A percentile compares a stretch with the other conserved stretches of the same genome.
phyloP scores from a whole-genome alignment of 2,797 vertebrate genomes.

The Halcyon smyrnensis region DNA sequence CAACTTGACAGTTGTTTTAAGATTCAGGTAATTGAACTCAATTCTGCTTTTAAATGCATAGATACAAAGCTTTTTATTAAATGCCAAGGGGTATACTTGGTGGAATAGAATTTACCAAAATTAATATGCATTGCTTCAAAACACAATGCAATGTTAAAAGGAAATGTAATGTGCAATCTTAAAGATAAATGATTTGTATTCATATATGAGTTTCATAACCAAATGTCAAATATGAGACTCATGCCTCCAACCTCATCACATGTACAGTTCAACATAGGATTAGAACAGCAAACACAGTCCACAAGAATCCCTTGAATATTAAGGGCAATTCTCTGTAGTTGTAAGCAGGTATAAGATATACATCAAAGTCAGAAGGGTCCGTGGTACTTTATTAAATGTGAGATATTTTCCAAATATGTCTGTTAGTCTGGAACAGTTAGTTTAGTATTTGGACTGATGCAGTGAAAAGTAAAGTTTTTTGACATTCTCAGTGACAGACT shows the following conservation, averaged over 20 bases:
- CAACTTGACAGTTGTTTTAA: not conserved
- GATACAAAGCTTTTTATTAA: not conserved
- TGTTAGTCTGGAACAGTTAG: not conserved
- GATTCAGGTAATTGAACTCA: not conserved
- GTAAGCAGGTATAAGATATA: not conserved
- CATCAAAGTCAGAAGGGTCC: not conserved
- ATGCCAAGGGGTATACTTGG: not conserved
- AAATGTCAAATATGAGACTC: not conserved
- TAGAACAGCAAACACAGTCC: not conserved
- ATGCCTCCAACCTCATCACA: not conserved
- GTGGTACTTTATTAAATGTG: not conserved
- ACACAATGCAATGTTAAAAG: not conserved
- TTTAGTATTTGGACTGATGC: not conserved
- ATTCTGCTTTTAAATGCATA: not conserved
- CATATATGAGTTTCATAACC: not conserved
- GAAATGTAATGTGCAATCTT: not conserved
- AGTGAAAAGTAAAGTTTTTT: not conserved
- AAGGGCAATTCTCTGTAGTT: not conserved
- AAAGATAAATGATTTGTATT: not conserved
- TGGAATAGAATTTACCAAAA: not conserved
- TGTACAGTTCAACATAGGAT: rapidly evolving
- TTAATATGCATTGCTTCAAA: not conserved
- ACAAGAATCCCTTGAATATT: not conserved
- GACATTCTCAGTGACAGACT: not conserved
- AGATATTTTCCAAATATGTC: rapidly evolving